phyloP scores from a whole-genome alignment of 2,888 invertebrate species.

The Eustalomyia histrio region DNA sequence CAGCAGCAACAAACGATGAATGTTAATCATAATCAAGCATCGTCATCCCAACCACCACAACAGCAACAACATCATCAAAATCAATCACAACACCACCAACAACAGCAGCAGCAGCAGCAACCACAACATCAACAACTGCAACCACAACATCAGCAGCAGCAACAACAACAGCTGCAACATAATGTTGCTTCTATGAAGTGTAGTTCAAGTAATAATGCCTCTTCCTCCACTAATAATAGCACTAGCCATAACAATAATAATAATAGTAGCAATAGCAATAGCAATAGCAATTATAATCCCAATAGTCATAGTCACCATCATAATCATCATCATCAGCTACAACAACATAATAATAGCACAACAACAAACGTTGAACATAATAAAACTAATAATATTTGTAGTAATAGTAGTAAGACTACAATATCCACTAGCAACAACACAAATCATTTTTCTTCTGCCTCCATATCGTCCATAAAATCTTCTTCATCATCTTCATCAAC shows the following conservation, averaged over 20 bases:
- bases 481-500: slow-evolving; percentile 61
- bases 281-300: slow-evolving; percentile 63
- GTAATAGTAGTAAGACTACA: slow-evolving; percentile 66
- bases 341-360: slow-evolving; percentile 63
- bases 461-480: slow-evolving; percentile 59
- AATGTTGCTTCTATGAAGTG: slow-evolving; percentile 66
- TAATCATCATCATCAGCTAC: slow-evolving; percentile 74
- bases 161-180: slow-evolving; percentile 66
- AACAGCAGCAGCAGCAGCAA: slow-evolving; percentile 77
- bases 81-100: slow-evolving; percentile 74
- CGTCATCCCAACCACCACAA: slow-evolving; percentile 67
- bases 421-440: slow-evolving; percentile 58
- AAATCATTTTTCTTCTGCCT: slow-evolving; percentile 66
- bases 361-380: slow-evolving; percentile 59
- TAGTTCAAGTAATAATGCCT: slow-evolving; percentile 65
- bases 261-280: slow-evolving; percentile 66
- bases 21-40: slow-evolving; percentile 58
- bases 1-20: slow-evolving; percentile 65
- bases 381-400: slow-evolving; percentile 67
- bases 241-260: slow-evolving; percentile 67
- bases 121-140: slow-evolving; percentile 64
- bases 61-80: slow-evolving; percentile 68
- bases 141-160: slow-evolving; percentile 65
- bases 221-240: slow-evolving; percentile 59
- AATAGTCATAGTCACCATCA: slow-evolving; percentile 61